Percentiles rank a stretch among this genome's conserved stretches.
phyloP scores from a whole-genome alignment of 92 coral and sea anemone genomes.

The Epizoanthus ramosus region DNA sequence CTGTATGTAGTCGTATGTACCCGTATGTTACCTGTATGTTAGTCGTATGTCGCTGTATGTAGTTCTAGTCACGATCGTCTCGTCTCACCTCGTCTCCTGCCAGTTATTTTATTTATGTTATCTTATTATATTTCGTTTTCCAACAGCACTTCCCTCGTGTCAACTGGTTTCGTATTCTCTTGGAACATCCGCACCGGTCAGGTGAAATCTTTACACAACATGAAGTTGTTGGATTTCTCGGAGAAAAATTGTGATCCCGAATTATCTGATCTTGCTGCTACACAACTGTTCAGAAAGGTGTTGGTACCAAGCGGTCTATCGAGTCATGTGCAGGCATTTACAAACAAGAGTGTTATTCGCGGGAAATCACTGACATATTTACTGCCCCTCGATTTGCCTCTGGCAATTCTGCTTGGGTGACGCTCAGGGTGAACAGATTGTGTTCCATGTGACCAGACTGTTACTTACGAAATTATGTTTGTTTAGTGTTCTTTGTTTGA shows the following conservation, averaged over 20 bases:
- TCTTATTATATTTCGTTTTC: background rate
- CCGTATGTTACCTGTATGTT: too few relatives aligned
- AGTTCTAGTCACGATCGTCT: too few relatives aligned
- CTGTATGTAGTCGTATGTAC: too few relatives aligned
- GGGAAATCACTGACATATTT: slow-evolving; percentile 77
- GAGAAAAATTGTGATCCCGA: slow-evolving; percentile 53
- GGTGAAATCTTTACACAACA: slow-evolving; percentile 63
- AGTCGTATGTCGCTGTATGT: too few relatives aligned
- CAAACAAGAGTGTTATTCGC: slow-evolving; percentile 86
- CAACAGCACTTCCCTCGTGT: slow-evolving; percentile 67
- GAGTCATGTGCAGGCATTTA: slow-evolving; percentile 70
- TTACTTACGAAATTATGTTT: background rate
- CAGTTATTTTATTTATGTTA: background rate
- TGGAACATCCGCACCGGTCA: slow-evolving; percentile 84
- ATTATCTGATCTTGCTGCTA: slow-evolving; percentile 61
- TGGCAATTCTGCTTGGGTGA: slow-evolving; percentile 61
- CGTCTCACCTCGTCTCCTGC: too few relatives aligned
- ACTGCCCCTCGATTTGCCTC: slow-evolving; percentile 84
- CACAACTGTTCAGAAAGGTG: slow-evolving; percentile 54
- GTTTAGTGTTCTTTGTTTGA: background rate
- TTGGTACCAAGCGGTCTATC: slow-evolving; percentile 62
- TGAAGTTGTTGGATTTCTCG: slow-evolving; percentile 57
- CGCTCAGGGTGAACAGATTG: background rate
- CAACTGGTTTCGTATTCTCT: slow-evolving; percentile 82
- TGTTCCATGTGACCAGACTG: background rate